Evolutionary conservation across 2,113 vertebrate genomes (phyloP).

Genomic region (Tympanuchus pallidicinctus): DNA sequence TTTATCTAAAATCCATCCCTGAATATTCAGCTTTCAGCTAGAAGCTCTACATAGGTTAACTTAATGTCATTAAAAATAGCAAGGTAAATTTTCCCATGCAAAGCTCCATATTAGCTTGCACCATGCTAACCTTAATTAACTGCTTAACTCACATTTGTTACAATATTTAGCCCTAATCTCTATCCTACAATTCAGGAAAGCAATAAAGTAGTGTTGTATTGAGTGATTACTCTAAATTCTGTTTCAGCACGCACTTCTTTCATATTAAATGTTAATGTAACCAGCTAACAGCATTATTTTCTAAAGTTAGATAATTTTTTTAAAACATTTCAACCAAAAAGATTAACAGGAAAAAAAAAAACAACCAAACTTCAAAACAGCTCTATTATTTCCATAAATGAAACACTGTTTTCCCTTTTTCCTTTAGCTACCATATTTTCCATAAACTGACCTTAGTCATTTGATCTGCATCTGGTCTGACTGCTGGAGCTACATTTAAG

Average conservation of each 20-base stretch:
- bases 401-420: neutral
- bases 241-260: neutral
- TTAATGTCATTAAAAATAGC: neutral
- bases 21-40: neutral
- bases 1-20: neutral
- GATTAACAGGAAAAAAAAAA: neutral
- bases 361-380: neutral
- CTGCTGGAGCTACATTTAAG: conserved; percentile 91
- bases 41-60: neutral
- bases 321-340: neutral
- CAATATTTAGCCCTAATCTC: neutral
- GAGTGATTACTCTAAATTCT: neutral
- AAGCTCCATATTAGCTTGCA: neutral
- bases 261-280: neutral
- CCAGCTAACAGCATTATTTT: neutral
- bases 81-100: neutral
- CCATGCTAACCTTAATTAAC: neutral
- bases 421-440: neutral
- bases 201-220: neutral
- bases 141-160: neutral
- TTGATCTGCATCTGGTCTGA: conserved; percentile 97
- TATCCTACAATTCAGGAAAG: neutral
- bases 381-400: neutral
- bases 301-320: neutral
- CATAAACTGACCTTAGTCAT: conserved; percentile 91